Conservation (phyloP, 2,888 invertebrate genomes). For the Protonemura montana region DNA sequence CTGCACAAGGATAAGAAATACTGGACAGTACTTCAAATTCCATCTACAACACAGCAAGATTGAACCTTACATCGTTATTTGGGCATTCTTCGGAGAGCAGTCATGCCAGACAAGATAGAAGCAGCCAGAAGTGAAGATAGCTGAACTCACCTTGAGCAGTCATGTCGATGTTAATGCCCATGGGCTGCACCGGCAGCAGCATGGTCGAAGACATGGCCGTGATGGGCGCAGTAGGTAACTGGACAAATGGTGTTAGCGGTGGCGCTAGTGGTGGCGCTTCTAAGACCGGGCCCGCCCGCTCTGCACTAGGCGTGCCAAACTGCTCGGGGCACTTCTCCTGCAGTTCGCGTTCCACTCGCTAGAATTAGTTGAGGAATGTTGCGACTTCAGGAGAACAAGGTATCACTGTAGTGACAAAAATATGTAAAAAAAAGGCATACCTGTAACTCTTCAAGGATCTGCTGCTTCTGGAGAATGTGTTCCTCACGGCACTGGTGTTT, state of each 20-base stretch:
- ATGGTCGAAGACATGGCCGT: conserved; percentile 50
- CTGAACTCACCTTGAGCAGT: conserved; percentile 53
- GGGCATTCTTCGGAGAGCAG: too few relatives aligned
- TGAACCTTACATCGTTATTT: too few relatives aligned
- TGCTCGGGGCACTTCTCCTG: conserved; percentile 62
- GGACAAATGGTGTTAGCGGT: conserved; percentile 52
- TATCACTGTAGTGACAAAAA: too few relatives aligned
- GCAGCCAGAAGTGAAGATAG: too few relatives aligned
- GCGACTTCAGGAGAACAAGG: too few relatives aligned
- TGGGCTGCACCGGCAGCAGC: conserved; percentile 58
- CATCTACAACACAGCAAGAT: too few relatives aligned
- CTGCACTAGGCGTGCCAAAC: conserved; percentile 45
- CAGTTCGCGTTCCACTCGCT: conserved; percentile 74
- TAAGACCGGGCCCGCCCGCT: neutral
- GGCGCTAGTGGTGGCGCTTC: conserved; percentile 49
- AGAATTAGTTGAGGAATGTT: conserved; percentile 49
- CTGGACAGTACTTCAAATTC: too few relatives aligned
- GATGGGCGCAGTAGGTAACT: conserved; percentile 53
- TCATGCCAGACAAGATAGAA: too few relatives aligned
- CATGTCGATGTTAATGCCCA: conserved; percentile 60
- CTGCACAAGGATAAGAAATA: too few relatives aligned
- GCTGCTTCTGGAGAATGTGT: conserved; percentile 72
- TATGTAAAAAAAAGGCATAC: conserved; percentile 48
- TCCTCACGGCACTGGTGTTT: conserved; percentile 60
- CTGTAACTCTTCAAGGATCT: conserved; percentile 73